phyloP scores from a whole-genome alignment of 30 jellyfish, hydroid and myxozoan genomes.

The Hydractinia symbiolongicarpus region DNA sequence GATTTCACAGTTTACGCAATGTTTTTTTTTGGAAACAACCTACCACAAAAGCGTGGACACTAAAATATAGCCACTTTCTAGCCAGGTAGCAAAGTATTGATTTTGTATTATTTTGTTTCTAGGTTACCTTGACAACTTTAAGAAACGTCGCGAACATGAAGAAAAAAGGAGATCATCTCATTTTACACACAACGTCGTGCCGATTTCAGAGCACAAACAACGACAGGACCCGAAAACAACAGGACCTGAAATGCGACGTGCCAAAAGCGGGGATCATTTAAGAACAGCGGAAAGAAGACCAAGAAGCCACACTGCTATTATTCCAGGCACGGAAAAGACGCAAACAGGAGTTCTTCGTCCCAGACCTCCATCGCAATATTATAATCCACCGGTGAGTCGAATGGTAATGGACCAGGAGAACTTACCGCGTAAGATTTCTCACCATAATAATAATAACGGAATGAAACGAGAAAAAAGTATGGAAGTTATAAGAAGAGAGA shows the following conservation, averaged over 20 bases:
- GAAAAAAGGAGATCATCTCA: slow-evolving; percentile 38
- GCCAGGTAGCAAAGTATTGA: too few relatives aligned
- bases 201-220: neutral
- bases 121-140: slow-evolving; percentile 34
- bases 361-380: slow-evolving; percentile 3
- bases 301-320: slow-evolving; percentile 30
- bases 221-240: neutral
- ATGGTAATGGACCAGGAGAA: slow-evolving; percentile 11
- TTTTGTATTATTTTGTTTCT: neutral
- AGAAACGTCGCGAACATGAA: slow-evolving; percentile 32
- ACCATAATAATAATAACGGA: neutral
- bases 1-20: too few relatives aligned
- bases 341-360: neutral
- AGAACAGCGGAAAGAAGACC: slow-evolving; percentile 19
- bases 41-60: too few relatives aligned
- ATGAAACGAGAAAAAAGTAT: slow-evolving; percentile 7
- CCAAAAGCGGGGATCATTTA: slow-evolving; percentile 38
- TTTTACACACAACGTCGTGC: neutral
- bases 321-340: neutral
- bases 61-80: too few relatives aligned
- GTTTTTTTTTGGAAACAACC: too few relatives aligned
- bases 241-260: slow-evolving; percentile 32
- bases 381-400: too few relatives aligned
- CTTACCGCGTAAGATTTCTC: slow-evolving; percentile 9
- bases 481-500: slow-evolving; percentile 26